phyloP scores from a whole-genome alignment of 2,797 vertebrate genomes.

The Pitangus sulphuratus region DNA sequence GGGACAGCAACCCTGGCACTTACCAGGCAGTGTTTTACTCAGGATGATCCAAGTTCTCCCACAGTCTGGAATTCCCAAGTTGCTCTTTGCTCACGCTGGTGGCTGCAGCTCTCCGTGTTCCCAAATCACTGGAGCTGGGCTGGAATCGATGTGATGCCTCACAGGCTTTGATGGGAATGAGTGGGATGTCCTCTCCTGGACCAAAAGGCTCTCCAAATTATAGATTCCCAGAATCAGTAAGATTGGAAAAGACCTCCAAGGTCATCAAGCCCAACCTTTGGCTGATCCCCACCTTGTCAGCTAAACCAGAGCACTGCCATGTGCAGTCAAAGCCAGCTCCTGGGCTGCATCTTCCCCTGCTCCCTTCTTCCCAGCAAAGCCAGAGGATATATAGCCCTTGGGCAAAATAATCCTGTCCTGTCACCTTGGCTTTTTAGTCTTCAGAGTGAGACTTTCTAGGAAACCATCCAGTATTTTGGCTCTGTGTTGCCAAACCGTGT shows the following conservation, averaged over 20 bases:
- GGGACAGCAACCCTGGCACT: background rate
- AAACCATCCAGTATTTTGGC: background rate
- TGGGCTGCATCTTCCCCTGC: background rate
- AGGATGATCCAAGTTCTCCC: background rate
- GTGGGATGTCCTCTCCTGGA: background rate
- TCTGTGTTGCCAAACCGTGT: background rate
- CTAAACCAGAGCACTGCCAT: background rate
- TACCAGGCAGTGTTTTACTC: background rate
- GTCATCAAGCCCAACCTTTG: background rate
- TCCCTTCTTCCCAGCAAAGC: background rate
- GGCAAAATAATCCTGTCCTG: background rate
- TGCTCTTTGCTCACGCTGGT: fast-evolving
- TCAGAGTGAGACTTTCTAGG: background rate
- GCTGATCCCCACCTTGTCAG: background rate
- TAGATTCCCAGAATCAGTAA: background rate
- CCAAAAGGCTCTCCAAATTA: background rate
- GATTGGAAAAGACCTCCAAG: background rate
- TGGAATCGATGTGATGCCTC: fast-evolving
- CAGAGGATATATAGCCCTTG: background rate
- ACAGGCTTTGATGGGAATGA: background rate
- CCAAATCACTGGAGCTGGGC: fast-evolving
- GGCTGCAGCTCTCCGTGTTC: background rate
- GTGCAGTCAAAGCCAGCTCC: background rate
- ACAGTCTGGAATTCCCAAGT: background rate
- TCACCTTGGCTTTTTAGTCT: background rate